Evolutionary conservation across 2,888 invertebrate species (phyloP), one percentile per base, ranked within the genome.

Genomic region (Limulus polyphemus): DNA sequence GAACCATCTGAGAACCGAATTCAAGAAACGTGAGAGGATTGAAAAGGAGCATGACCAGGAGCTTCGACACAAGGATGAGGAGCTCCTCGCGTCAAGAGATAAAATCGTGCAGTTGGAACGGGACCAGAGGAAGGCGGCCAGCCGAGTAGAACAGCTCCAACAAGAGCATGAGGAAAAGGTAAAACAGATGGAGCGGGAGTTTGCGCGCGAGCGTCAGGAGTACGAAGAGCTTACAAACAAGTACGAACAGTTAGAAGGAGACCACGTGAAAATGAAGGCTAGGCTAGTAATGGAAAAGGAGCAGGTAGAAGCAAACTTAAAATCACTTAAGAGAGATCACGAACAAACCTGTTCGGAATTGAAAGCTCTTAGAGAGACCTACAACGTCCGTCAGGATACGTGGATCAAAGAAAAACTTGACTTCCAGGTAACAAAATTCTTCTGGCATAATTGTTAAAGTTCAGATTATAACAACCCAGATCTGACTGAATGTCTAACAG

Each of bases 241-340:
- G 75, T 90, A 89, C 76, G 90, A 90, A 75, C 81, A 86, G 65
- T 76, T 92, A 50, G 87, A 88, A 74, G 90, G 90, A 74, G 90
- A 90, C 72, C 88, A 88, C 69, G 87, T 90, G 0, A 83, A 88
- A 0, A 86, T 86, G 65, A 90, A 89, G 77, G 86, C 88, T 10
- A 84, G 88, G 74, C 78, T 90, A 5, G 86, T 87, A 7, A 85
- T 84, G 61, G 88, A 91, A 74, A 91, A 88, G 73, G 87, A 90
- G 77, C 83, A 84, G 70, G 79, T 89, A 13, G 85, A 86, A 75
- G 59, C 85, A 68, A 83, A 84, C 77, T 73, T 84, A 56, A 73
- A 77, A 57, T 81, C 81, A 61, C 77, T 83, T 14, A 83, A 83
- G 72, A 81, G 82, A 70, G 85, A 87, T 70, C 74, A 84, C 66